Evolutionary conservation across 2,797 vertebrate genomes (phyloP).

Genomic region (Pangasius mekongensis): DNA sequence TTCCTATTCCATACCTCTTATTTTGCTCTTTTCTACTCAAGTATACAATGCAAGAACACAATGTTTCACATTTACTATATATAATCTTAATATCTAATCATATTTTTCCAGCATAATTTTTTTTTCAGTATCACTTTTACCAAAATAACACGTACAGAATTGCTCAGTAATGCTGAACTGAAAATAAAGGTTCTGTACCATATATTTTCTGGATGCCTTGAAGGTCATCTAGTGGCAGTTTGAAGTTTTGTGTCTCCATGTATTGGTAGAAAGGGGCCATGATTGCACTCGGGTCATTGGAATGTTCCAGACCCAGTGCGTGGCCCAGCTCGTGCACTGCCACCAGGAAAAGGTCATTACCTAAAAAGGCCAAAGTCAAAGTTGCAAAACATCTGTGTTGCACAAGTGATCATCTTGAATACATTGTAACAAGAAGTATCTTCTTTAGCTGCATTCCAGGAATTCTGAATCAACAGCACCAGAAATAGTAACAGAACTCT

Average conservation of each 20-base stretch:
- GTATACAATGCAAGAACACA: not conserved
- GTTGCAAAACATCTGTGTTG: not conserved
- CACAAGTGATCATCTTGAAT: not conserved
- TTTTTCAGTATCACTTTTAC: not conserved
- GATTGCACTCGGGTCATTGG: conserved; percentile 94
- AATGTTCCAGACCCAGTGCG: conserved; percentile 92
- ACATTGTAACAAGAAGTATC: not conserved
- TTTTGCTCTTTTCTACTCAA: not conserved
- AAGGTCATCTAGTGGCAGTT: conserved; percentile 94
- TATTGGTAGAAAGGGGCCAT: conserved; percentile 99
- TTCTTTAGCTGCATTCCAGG: not conserved
- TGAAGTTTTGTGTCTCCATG: conserved; percentile 98
- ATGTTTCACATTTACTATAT: not conserved
- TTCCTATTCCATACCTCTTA: not conserved
- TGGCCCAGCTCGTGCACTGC: conserved; percentile 96
- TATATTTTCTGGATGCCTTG: conserved; percentile 98
- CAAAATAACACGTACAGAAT: not conserved
- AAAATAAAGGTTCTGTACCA: conserved; percentile 68
- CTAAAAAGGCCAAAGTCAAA: conserved; percentile 66
- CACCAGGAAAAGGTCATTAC: conserved; percentile 94
- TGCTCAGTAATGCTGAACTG: not conserved
- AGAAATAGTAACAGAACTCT: not conserved
- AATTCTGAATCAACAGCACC: not conserved
- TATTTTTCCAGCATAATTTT: not conserved
- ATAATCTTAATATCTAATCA: not conserved